phyloP scores from a whole-genome alignment of 2,888 invertebrate genomes.

The Plagodis pulveraria region DNA sequence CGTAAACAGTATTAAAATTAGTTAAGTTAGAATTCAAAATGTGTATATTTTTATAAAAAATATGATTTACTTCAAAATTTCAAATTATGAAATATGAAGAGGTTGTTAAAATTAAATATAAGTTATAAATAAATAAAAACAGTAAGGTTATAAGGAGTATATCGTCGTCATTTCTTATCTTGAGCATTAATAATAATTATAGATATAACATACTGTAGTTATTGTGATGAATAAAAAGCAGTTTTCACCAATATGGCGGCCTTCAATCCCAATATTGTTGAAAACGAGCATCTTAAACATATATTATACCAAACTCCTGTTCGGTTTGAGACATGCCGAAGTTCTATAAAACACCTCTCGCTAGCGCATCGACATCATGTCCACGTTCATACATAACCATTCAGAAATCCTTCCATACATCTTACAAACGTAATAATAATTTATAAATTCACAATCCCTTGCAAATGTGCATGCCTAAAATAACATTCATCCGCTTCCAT shows the following conservation, averaged over 20 bases:
- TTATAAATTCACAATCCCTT: constrained; percentile 84
- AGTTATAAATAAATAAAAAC: background rate
- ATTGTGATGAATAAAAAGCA: constrained; percentile 66
- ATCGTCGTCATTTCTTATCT: constrained; percentile 8
- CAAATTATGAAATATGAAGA: background rate
- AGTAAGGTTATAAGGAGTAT: constrained; percentile 1
- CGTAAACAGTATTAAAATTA: constrained; percentile 24
- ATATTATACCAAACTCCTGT: constrained; percentile 68
- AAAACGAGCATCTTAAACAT: constrained; percentile 72
- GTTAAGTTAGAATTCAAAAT: constrained; percentile 6
- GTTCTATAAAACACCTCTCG: constrained; percentile 75
- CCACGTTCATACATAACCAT: constrained; percentile 54
- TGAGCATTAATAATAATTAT: constrained; percentile 16
- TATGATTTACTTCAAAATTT: constrained; percentile 2
- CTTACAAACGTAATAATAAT: constrained; percentile 80
- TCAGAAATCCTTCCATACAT: constrained; percentile 64
- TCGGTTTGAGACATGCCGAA: constrained; percentile 73
- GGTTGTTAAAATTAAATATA: background rate
- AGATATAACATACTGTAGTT: constrained; percentile 29
- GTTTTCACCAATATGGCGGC: constrained; percentile 80
- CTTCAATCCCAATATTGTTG: constrained; percentile 67
- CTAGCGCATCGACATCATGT: constrained; percentile 49
- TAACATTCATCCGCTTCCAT: constrained; percentile 79
- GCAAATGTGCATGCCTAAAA: constrained; percentile 83
- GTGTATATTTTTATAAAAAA: constrained; percentile 23